These are phyloP conservation scores for Tenthredo mesomela DNA, from an alignment of 2,888 invertebrate genomes.

Conservation along the genomic window DNA sequence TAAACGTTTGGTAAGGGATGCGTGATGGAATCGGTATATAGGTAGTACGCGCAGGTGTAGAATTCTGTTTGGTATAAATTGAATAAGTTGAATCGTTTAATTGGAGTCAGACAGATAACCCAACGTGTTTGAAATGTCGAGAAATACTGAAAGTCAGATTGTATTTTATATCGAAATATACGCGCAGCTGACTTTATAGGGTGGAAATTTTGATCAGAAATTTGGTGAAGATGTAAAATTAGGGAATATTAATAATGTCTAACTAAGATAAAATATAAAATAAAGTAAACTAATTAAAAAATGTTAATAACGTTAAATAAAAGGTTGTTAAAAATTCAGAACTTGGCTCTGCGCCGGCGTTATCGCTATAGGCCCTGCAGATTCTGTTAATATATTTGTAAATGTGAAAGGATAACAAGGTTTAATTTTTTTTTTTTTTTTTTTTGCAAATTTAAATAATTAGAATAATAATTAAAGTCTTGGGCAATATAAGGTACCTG, in stretches of 20 bases:
- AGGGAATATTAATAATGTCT: not conserved
- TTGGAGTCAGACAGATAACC: not conserved
- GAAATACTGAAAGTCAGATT: not conserved
- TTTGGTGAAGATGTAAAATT: not conserved
- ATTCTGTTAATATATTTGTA: not conserved
- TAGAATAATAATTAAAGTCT: constrained; percentile 21
- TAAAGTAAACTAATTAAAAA: not conserved
- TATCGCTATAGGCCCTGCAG: not conserved
- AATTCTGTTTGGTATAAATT: not conserved
- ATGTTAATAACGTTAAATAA: not conserved
- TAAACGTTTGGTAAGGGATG: not conserved
- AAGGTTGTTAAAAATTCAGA: not conserved
- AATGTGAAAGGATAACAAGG: not conserved
- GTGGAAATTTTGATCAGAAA: not conserved
- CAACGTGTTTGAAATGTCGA: not conserved
- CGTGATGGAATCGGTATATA: not conserved
- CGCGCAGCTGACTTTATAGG: too few species aligned
- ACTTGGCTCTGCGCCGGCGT: too few species aligned
- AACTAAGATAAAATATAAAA: not conserved
- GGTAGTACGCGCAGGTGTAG: not conserved
- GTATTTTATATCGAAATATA: not conserved
- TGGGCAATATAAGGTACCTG: not conserved
- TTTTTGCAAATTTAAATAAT: not conserved
- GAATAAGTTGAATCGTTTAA: constrained; percentile 25
- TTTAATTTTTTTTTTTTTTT: too few species aligned